These are phyloP conservation scores for Agriopis aurantiaria DNA, from an alignment of 2,888 invertebrate genomes.

Conservation along the genomic window DNA sequence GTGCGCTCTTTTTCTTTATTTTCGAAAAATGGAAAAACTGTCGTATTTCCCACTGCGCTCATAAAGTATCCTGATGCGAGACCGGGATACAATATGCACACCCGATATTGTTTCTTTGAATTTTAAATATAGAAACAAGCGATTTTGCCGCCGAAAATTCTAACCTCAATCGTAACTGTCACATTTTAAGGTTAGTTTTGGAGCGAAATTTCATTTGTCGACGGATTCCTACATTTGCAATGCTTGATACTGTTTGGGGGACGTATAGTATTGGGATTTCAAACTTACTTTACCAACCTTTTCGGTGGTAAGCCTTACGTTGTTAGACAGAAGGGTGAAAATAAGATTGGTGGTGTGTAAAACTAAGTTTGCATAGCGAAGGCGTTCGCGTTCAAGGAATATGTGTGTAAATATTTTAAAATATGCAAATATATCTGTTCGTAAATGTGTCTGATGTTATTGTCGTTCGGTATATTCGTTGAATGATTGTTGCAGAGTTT, in stretches of 20 bases:
- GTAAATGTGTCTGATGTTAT: conserved; percentile 61
- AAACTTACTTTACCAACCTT: conserved; percentile 48
- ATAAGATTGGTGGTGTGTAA: conserved; percentile 30
- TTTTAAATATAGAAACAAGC: conserved; percentile 69
- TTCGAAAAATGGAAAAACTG: conserved; percentile 67
- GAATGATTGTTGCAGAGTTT: conserved; percentile 51
- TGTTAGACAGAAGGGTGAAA: conserved; percentile 33
- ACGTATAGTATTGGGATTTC: conserved; percentile 62
- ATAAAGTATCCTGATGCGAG: conserved; percentile 75
- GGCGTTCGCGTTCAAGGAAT: conserved; percentile 53
- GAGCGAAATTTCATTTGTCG: conserved; percentile 47
- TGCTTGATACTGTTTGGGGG: conserved; percentile 62
- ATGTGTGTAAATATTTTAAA: conserved; percentile 65
- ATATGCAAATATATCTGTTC: conserved; percentile 62
- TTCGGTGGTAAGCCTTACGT: conserved; percentile 39
- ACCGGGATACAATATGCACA: conserved; percentile 75
- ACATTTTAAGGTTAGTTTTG: conserved; percentile 54
- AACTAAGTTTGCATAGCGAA: conserved; percentile 42
- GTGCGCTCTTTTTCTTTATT: conserved; percentile 62
- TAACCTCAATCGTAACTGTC: conserved; percentile 54
- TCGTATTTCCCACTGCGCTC: conserved; percentile 79
- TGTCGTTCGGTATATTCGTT: conserved; percentile 57
- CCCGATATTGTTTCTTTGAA: conserved; percentile 84
- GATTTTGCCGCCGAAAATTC: conserved; percentile 47
- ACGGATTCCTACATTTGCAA: conserved; percentile 49